Evolutionary conservation across 2,888 invertebrate genomes (phyloP).

Genomic region (Saturnia japonica): DNA sequence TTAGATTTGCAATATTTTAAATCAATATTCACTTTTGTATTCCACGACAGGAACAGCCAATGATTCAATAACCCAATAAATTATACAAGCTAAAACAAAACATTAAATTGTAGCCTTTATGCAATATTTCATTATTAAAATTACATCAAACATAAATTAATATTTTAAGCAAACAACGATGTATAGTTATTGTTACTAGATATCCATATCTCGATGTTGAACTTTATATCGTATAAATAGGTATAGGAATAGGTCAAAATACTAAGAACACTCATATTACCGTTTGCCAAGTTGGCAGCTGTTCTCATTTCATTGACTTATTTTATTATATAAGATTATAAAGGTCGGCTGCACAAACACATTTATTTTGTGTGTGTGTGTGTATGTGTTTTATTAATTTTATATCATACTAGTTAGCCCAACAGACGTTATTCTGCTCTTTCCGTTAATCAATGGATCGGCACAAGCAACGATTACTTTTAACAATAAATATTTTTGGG

Average conservation of each 20-base stretch:
- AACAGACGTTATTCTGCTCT: no score
- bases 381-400: not conserved
- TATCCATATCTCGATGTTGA: constrained; percentile 9
- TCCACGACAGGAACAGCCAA: no score
- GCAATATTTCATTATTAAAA: not conserved
- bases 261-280: constrained; percentile 38
- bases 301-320: constrained; percentile 37
- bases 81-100: no score
- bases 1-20: not conserved
- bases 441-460: no score
- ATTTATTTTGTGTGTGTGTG: constrained; percentile 7
- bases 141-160: not conserved
- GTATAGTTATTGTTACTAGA: constrained; percentile 8
- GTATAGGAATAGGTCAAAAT: constrained; percentile 48
- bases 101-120: not conserved
- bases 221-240: constrained; percentile 35
- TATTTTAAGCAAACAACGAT: not conserved
- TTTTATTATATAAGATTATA: constrained; percentile 41
- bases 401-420: not conserved
- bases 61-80: no score
- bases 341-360: constrained; percentile 17
- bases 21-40: not conserved
- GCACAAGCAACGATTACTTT: no score
- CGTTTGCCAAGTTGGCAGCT: constrained; percentile 55
- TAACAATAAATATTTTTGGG: no score